These are phyloP conservation scores for Illadopsis cleaveri DNA, from an alignment of 2,113 vertebrate species.

Conservation along the genomic window DNA sequence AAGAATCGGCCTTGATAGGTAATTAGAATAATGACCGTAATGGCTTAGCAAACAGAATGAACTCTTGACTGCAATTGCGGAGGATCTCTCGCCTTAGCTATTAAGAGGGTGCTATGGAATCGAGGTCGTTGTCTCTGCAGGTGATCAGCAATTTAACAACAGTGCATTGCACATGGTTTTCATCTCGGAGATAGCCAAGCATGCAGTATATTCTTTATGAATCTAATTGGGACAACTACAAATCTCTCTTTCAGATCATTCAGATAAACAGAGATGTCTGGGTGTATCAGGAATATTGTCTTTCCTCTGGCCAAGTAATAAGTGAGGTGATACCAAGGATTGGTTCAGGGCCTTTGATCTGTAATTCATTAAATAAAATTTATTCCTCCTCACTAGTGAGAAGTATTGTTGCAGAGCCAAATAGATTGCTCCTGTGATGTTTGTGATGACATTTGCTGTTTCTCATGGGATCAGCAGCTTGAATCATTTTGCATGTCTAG, in stretches of 20 bases:
- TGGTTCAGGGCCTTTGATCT: not conserved
- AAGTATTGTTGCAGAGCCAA: not conserved
- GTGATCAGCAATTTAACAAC: slow-evolving; percentile 16
- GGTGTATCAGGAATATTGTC: not conserved
- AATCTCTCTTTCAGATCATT: not conserved
- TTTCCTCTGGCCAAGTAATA: not conserved
- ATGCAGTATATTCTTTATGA: not conserved
- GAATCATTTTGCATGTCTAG: not conserved
- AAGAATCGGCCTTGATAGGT: slow-evolving; percentile 8
- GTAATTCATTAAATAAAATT: slow-evolving; percentile 2
- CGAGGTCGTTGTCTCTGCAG: slow-evolving; percentile 30
- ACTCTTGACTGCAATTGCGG: not conserved
- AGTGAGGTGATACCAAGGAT: not conserved
- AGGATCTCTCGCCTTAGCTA: not conserved
- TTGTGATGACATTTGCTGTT: slow-evolving; percentile 4
- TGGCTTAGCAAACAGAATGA: slow-evolving; percentile 42
- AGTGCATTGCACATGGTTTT: not conserved
- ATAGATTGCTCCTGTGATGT: not conserved
- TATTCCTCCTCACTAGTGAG: not conserved
- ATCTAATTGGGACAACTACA: not conserved
- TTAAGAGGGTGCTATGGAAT: not conserved
- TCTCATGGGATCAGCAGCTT: not conserved
- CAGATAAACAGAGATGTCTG: not conserved
- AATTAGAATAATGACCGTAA: slow-evolving; percentile 31
- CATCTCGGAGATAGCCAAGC: not conserved